Evolutionary conservation across 2,888 invertebrate species (phyloP), one percentile per base, ranked within the genome.

Genomic region (Epinotia bilunana): DNA sequence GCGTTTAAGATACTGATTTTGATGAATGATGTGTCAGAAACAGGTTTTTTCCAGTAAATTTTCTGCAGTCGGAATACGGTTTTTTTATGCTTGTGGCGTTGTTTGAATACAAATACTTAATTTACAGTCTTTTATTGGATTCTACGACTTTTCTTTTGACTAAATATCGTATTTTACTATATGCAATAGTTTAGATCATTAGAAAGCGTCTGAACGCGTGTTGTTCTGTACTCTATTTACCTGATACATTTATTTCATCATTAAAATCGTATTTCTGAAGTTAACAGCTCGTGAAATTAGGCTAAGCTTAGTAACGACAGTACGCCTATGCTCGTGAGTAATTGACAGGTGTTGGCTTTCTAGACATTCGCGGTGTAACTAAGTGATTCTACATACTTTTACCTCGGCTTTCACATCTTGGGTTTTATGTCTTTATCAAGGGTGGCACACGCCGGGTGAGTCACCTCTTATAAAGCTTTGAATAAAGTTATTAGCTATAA

Each of bases 231-330:
- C 57, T 28, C 46, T 49, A 39, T 70, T 70, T 70, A 62, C 61
- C 53, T 61, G 53, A 62, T 61, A 70, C 49, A 70, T 62, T 61
- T 63, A 18, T 62, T 63, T 53, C 33, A 33, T 33, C 58, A 72
- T 72, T 72, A 72, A n/a, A 72, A 46, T 58, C 46, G 46, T 65
- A 72, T 72, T 63, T 63, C 53, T 65, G 57, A 28, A 72, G 64
- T 64, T 49, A 72, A 64, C 72, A 58, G 65, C 65, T 72, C 72
- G 64, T 72, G 64, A 72, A 72, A 72, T 72, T 64, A 72, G 72
- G 23, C 72, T 58, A n/a, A 49, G 28, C 28, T 16, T 72, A 65
- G 65, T 72, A 58, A 72, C 70, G 49, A 39, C 28, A 70, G 53
- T 61, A 62, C 49, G 60, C 60, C 70, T 49, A 53, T 53, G 61